Evolutionary conservation across 53 echinoderm and acorn worm species (phyloP).

Genomic region (Henricia sp.): DNA sequence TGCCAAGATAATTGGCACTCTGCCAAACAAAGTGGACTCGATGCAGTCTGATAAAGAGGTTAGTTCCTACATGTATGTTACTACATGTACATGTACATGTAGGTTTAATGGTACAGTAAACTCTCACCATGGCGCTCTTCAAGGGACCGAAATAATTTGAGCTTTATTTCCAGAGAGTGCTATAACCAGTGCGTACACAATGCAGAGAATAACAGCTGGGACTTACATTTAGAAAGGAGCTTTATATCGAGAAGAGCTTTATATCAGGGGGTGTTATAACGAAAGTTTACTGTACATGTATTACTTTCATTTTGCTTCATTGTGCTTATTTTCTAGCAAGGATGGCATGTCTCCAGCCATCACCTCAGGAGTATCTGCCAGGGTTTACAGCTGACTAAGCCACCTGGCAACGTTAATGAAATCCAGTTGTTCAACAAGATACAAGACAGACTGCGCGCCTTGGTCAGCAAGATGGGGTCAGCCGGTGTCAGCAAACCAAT

Average conservation of each 20-base stretch:
- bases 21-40: constrained; percentile 55
- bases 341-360: constrained; percentile 87
- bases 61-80: neutral
- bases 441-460: constrained; percentile 62
- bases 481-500: constrained; percentile 73
- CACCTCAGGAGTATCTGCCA: constrained; percentile 77
- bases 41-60: constrained; percentile 68
- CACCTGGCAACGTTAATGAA: constrained; percentile 73
- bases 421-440: constrained; percentile 86
- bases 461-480: constrained; percentile 52
- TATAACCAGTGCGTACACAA: too few relatives aligned
- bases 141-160: too few relatives aligned
- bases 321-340: constrained; percentile 49
- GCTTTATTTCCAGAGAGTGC: too few relatives aligned
- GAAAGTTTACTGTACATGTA: neutral
- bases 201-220: too few relatives aligned
- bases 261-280: neutral
- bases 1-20: constrained; percentile 70
- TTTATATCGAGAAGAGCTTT: neutral
- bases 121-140: too few relatives aligned
- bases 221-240: too few relatives aligned
- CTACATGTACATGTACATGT: too few relatives aligned
- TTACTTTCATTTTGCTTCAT: neutral
- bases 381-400: constrained; percentile 74
- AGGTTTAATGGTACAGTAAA: too few relatives aligned